These are phyloP conservation scores for Zhuqinia jingwanae DNA, from an alignment of 2,888 invertebrate genomes.

Conservation along the genomic window DNA sequence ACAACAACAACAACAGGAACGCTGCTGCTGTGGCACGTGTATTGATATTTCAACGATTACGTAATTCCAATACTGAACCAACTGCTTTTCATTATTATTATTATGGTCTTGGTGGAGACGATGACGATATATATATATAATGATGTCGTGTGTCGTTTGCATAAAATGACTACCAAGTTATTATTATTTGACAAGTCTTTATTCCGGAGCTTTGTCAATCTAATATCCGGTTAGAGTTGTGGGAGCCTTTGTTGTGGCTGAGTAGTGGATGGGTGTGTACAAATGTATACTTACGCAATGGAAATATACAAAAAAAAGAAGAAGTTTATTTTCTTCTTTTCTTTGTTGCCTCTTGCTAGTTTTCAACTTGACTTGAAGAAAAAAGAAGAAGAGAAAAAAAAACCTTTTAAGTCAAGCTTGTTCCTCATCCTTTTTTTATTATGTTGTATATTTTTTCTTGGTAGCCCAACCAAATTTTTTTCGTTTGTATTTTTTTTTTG, in stretches of 20 bases:
- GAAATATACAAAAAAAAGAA: constrained; percentile 11
- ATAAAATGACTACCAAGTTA: constrained; percentile 12
- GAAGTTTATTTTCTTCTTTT: too few species aligned
- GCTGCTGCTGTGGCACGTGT: too few species aligned
- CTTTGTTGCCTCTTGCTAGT: not conserved
- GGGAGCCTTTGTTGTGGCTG: not conserved
- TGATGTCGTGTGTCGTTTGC: constrained; percentile 42
- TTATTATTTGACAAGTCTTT: constrained; percentile 1
- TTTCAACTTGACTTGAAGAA: too few species aligned
- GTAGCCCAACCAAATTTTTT: constrained; percentile 9
- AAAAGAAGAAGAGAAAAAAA: too few species aligned
- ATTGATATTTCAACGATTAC: too few species aligned
- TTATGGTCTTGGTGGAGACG: too few species aligned
- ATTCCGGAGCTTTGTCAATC: constrained; percentile 57
- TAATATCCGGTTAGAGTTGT: constrained; percentile 41
- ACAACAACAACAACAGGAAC: too few species aligned
- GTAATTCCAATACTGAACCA: too few species aligned
- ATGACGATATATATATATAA: too few species aligned
- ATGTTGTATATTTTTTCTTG: too few species aligned
- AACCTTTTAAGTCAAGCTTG: constrained; percentile 10
- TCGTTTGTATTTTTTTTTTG: too few species aligned
- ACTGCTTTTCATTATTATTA: too few species aligned
- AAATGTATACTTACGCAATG: constrained; percentile 5
- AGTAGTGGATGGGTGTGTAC: constrained; percentile 18
- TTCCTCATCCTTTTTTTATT: constrained; percentile 22